These are phyloP conservation scores for Vulpes vulpes DNA, from an alignment of 2,113 vertebrate genomes.

Conservation along the genomic window DNA sequence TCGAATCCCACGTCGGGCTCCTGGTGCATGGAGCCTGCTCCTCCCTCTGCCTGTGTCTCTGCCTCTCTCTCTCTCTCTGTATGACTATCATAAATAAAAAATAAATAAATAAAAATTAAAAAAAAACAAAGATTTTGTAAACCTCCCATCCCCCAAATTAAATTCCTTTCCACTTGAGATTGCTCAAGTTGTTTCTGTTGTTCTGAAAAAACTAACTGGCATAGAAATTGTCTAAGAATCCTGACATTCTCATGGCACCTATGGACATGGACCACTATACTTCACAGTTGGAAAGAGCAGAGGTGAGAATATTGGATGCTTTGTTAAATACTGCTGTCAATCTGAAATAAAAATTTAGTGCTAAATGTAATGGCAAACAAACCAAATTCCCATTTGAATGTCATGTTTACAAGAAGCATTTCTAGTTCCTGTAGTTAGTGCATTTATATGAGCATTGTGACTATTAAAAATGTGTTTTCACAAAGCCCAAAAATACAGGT, in stretches of 20 bases:
- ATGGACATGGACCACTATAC: not conserved
- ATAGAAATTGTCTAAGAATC: not conserved
- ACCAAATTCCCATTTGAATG: not conserved
- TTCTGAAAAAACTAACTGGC: not conserved
- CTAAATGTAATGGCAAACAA: not conserved
- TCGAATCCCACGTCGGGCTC: too few relatives aligned
- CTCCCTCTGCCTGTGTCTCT: too few relatives aligned
- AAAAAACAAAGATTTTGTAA: not conserved
- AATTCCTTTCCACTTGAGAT: not conserved
- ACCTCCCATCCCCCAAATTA: accelerated
- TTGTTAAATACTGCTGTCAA: not conserved
- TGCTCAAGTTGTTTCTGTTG: not conserved
- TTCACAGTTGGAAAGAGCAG: not conserved
- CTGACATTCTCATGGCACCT: not conserved
- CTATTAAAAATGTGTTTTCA: not conserved
- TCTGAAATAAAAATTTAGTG: not conserved
- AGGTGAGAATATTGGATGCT: not conserved
- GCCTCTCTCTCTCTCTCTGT: too few relatives aligned
- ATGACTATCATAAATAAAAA: too few relatives aligned
- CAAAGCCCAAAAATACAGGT: not conserved
- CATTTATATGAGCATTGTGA: not conserved
- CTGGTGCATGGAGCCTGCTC: too few relatives aligned
- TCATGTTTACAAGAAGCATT: not conserved
- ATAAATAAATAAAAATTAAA: too few relatives aligned
- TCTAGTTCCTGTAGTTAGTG: not conserved